Base-by-base conservation (phyloP, 2,888 invertebrate genomes). In the Lamproptera curius region DNA sequence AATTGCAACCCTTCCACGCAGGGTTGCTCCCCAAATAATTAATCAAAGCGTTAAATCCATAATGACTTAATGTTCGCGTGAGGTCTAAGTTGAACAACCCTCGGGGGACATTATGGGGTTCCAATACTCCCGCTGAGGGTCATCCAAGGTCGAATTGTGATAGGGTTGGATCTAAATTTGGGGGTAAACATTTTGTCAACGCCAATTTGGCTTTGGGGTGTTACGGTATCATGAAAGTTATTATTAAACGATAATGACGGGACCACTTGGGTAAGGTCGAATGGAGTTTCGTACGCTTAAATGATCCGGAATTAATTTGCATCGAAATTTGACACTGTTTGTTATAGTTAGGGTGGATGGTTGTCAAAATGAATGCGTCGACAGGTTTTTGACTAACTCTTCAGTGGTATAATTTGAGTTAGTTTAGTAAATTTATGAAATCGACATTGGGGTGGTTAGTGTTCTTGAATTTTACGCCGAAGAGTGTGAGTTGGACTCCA, bases 61-160 rank as follows among this genome's bases (percentile, higher is more conserved):
- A 63, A 66, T 61, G 63, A 65, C 61, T 59, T 65, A 63, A 70
- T 65, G 57, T 56, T 31, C 39, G 50, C 53, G 51, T 52, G 52
- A 31, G 39, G 10, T 6, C 44, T 42, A 52, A 52, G 38, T 37
- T 41, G 26, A 55, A 51, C 50, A 45, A 53, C 56, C 59, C 57
- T 52, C 49, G 16, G 47, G 34, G 37, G 34, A 20, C 16, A 34
- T 36, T 40, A 42, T 39, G 45, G 55, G 57, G 62, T 56, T 48
- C 52, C 58, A 58, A 60, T 57, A 54, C 57, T 56, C 59, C 58
- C 48, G 33, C 43, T 49, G 44, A 36, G 54, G 55, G 42, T 54
- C 10, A 33, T 31, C 36, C 44, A 53, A 49, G 39, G 45, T 38
- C 20, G 5, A 23, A 20, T 33, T 23, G 28, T 31, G n/a, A 40